Conservation (phyloP, 2,113 vertebrate species). For the Esox niger region DNA sequence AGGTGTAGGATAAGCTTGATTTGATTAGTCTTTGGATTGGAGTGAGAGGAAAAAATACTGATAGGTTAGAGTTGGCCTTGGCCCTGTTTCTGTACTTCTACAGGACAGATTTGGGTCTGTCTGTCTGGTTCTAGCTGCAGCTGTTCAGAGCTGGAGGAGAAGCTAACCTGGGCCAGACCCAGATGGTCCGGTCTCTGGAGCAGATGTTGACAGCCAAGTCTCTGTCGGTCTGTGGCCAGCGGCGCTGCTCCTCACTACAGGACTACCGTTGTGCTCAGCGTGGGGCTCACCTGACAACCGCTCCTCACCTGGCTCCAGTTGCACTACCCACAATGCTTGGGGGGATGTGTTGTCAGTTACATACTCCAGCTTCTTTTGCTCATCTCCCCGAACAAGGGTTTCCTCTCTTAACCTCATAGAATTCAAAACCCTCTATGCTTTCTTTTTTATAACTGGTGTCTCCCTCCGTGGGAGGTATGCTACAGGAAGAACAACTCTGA, state of each 20-base stretch:
- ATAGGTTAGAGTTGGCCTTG: conserved; percentile 16
- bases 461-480: no score
- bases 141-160: conserved; percentile 57
- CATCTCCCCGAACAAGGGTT: background rate
- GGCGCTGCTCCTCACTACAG: conserved; percentile 41
- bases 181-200: conserved; percentile 71
- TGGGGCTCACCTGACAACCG: conserved; percentile 63
- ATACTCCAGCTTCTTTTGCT: conserved; percentile 2
- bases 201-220: conserved; percentile 73
- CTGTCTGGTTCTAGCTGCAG: conserved; percentile 58
- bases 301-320: conserved; percentile 52
- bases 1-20: no score
- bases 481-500: conserved; percentile 23
- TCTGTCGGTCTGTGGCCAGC: conserved; percentile 64
- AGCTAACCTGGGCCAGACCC: conserved; percentile 51
- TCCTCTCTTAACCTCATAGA: background rate
- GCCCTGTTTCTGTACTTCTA: conserved; percentile 38
- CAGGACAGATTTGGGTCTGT: conserved; percentile 49
- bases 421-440: no score
- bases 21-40: background rate
- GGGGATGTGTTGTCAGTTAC: conserved; percentile 41
- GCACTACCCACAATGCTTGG: conserved; percentile 31
- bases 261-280: conserved; percentile 43
- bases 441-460: no score
- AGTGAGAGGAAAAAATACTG: background rate